Conservation (phyloP, 2,113 vertebrate species). For the Onychostruthus taczanowskii region DNA sequence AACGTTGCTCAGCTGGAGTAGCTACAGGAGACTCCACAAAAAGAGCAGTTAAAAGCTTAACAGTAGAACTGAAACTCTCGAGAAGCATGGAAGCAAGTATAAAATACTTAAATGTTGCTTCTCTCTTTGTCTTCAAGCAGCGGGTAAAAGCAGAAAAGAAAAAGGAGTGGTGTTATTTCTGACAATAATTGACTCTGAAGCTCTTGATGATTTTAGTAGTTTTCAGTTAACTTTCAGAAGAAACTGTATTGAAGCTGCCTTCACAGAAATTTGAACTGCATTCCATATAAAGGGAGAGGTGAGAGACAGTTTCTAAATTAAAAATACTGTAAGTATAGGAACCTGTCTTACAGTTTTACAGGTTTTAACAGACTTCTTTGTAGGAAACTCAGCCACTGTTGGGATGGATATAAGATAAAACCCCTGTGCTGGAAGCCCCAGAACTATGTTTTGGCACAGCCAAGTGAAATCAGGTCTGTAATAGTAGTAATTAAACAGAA, state of each 20-base stretch:
- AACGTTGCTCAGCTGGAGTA: neutral
- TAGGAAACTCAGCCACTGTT: neutral
- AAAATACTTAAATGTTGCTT: neutral
- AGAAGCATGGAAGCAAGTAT: neutral
- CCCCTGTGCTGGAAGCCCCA: neutral
- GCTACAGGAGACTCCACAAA: neutral
- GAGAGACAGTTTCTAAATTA: neutral
- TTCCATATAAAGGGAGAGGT: neutral
- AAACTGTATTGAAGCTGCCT: neutral
- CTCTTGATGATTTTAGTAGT: neutral
- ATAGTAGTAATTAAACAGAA: neutral
- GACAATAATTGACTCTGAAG: neutral
- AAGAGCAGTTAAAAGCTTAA: neutral
- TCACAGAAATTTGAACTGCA: neutral
- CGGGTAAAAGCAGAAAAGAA: neutral
- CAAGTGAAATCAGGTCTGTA: neutral
- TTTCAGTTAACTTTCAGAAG: constrained; percentile 2
- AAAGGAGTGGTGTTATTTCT: neutral
- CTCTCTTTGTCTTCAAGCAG: neutral
- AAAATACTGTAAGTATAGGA: neutral
- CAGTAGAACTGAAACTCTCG: neutral
- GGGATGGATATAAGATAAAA: neutral
- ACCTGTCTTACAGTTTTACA: neutral
- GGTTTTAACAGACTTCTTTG: neutral
- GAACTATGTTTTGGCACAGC: neutral